These are phyloP conservation scores for Platycercus adscitus DNA, from an alignment of 2,113 vertebrate genomes.

Conservation along the genomic window DNA sequence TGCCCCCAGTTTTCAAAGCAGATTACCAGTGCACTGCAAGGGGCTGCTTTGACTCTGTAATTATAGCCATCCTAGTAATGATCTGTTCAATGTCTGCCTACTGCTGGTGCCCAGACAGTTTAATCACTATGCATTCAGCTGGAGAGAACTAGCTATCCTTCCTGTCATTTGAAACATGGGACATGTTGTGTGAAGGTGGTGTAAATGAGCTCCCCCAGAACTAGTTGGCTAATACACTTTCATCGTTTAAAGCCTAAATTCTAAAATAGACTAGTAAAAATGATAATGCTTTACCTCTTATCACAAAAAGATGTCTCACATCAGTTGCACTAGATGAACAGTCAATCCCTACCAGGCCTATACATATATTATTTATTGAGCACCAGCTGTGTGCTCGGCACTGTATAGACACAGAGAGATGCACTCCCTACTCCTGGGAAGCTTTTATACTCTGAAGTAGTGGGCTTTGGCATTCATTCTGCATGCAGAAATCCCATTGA, in stretches of 20 bases:
- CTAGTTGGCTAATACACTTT: constrained; percentile 1
- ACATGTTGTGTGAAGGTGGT: constrained; percentile 48
- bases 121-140: constrained; percentile 45
- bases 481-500: neutral
- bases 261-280: constrained; percentile 19
- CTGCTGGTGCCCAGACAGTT: constrained; percentile 59
- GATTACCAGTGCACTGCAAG: constrained; percentile 68
- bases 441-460: neutral
- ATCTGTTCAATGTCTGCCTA: constrained; percentile 42
- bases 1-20: constrained; percentile 76
- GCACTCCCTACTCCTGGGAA: neutral
- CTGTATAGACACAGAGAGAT: neutral
- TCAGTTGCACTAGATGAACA: constrained; percentile 2
- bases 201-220: neutral
- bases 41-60: constrained; percentile 46
- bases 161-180: constrained; percentile 50
- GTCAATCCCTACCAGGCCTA: neutral
- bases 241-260: constrained; percentile 1
- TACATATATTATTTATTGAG: constrained; percentile 56
- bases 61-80: constrained; percentile 63
- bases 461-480: constrained; percentile 1
- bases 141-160: constrained; percentile 34
- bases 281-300: neutral
- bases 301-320: constrained; percentile 17
- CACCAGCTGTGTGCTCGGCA: constrained; percentile 35